phyloP scores from a whole-genome alignment of 2,888 invertebrate species.

The Keiferia lycopersicella region DNA sequence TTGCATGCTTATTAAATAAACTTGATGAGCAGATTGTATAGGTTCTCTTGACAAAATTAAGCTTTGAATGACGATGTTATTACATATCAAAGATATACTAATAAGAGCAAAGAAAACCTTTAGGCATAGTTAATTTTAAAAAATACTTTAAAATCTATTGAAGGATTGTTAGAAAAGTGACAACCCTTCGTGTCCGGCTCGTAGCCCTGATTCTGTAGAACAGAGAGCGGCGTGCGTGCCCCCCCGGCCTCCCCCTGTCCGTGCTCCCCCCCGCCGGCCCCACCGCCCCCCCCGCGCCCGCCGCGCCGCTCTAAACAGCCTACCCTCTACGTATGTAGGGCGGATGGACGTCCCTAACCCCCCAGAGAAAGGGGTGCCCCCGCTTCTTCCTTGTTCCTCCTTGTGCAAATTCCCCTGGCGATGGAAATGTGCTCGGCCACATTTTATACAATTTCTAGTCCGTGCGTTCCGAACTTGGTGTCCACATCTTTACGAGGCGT shows the following conservation, averaged over 20 bases:
- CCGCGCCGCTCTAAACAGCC: constrained; percentile 77
- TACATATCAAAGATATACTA: too few species aligned
- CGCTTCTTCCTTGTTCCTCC: constrained; percentile 79
- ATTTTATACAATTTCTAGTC: constrained; percentile 81
- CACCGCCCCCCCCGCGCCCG: constrained; percentile 72
- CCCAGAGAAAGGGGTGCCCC: constrained; percentile 77
- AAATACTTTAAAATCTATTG: constrained; percentile 8
- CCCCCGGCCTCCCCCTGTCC: constrained; percentile 70
- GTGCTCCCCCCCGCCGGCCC: constrained; percentile 60
- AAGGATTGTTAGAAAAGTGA: constrained; percentile 33
- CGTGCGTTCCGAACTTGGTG: constrained; percentile 60
- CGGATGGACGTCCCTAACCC: constrained; percentile 68
- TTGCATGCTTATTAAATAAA: too few species aligned
- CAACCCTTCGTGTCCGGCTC: constrained; percentile 76
- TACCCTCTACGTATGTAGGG: constrained; percentile 75
- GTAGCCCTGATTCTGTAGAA: constrained; percentile 78
- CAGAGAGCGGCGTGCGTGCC: constrained; percentile 54
- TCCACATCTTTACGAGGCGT: constrained; percentile 42
- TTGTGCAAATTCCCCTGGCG: constrained; percentile 81
- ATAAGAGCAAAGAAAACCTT: too few species aligned
- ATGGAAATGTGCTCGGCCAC: constrained; percentile 81
- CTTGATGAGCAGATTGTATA: too few species aligned
- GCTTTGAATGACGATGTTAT: too few species aligned
- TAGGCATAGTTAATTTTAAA: neutral
- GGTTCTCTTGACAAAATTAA: too few species aligned